These are phyloP conservation scores for Pungitius pungitius DNA, from an alignment of 2,113 vertebrate species.

Conservation along the genomic window DNA sequence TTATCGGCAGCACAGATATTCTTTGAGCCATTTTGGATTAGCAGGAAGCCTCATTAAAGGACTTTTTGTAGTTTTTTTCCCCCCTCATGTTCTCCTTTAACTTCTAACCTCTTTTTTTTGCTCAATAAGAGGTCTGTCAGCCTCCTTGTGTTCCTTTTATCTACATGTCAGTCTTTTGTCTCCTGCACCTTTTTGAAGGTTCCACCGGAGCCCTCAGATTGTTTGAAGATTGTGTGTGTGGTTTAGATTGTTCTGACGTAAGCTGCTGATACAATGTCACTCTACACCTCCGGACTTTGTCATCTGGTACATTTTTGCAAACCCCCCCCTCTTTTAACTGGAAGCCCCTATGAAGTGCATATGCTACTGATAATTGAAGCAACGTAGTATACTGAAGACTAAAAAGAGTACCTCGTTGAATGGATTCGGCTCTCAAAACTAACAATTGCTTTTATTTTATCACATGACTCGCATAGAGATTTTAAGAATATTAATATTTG, in stretches of 20 bases:
- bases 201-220: constrained; percentile 55
- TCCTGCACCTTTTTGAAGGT: constrained; percentile 73
- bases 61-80: constrained; percentile 41
- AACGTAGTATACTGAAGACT: constrained; percentile 69
- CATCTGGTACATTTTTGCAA: constrained; percentile 67
- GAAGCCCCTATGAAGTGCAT: constrained; percentile 72
- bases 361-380: constrained; percentile 74
- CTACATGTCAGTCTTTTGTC: constrained; percentile 77
- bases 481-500: constrained; percentile 5
- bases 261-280: constrained; percentile 79
- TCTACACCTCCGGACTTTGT: constrained; percentile 77
- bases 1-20: constrained; percentile 41
- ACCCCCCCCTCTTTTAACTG: constrained; percentile 51
- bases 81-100: constrained; percentile 60
- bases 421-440: constrained; percentile 56
- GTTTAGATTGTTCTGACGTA: constrained; percentile 74
- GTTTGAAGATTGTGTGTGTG: constrained; percentile 76
- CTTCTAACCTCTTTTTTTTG: constrained; percentile 37
- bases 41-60: constrained; percentile 70
- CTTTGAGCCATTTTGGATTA: constrained; percentile 50
- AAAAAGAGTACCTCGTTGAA: constrained; percentile 59
- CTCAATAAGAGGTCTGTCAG: constrained; percentile 70
- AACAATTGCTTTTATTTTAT: constrained; percentile 56
- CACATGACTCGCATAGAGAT: constrained; percentile 16
- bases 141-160: constrained; percentile 72